These are phyloP conservation scores for Sinocyclocheilus anshuiensis DNA, from an alignment of 2,113 vertebrate genomes.

Conservation along the genomic window DNA sequence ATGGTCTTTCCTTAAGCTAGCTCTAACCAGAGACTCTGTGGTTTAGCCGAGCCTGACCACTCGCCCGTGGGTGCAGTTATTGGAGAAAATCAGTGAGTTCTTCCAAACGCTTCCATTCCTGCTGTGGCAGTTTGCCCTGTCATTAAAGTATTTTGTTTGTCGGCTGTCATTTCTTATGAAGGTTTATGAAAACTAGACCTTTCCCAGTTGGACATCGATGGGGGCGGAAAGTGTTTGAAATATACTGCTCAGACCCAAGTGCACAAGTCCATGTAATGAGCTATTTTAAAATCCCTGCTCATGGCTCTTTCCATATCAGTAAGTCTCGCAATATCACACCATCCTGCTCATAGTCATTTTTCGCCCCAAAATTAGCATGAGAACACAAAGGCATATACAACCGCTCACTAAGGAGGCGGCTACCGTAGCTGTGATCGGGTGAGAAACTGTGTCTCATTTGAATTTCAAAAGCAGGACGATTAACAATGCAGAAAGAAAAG, in stretches of 20 bases:
- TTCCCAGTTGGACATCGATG: conserved; percentile 12
- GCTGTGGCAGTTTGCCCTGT: conserved; percentile 50
- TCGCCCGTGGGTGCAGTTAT: not conserved
- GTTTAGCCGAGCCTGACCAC: not conserved
- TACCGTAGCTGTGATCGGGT: not conserved
- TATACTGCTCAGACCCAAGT: conserved; percentile 63
- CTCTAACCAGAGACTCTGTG: conserved; percentile 12
- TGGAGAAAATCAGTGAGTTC: conserved; percentile 1
- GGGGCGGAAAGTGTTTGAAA: conserved; percentile 56
- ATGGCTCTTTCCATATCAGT: conserved; percentile 58
- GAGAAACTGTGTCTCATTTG: not conserved
- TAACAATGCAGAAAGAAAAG: not conserved
- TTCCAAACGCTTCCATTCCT: not conserved
- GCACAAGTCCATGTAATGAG: conserved; percentile 70
- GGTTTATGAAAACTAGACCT: conserved; percentile 40
- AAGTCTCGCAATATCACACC: conserved; percentile 49
- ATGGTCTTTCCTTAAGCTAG: conserved; percentile 22
- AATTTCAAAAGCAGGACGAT: not conserved
- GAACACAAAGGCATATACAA: conserved; percentile 6
- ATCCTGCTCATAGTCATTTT: conserved; percentile 42
- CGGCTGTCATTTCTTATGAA: not conserved
- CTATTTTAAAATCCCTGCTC: conserved; percentile 65
- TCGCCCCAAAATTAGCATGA: conserved; percentile 7
- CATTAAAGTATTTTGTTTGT: conserved; percentile 33
- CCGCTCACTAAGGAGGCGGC: not conserved